phyloP scores from a whole-genome alignment of 2,113 vertebrate species.

The Acrocephalus arundinaceus region DNA sequence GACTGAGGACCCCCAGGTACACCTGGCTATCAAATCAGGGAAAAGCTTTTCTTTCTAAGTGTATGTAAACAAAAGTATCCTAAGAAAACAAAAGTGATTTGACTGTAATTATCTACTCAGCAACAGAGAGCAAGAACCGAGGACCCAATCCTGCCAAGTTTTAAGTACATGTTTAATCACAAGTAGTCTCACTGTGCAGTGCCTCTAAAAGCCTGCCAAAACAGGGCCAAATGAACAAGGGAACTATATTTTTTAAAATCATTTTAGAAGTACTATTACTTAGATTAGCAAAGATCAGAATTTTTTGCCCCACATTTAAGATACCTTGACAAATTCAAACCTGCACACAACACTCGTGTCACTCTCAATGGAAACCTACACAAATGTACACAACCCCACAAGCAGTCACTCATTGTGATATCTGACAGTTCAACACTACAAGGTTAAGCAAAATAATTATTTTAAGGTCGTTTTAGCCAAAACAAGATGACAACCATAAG shows the following conservation, averaged over 20 bases:
- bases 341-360: not conserved
- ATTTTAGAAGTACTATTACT: not conserved
- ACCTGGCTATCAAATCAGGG: not conserved
- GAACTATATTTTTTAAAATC: not conserved
- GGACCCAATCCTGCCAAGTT: not conserved
- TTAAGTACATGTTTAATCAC: not conserved
- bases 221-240: not conserved
- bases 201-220: not conserved
- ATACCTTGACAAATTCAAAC: not conserved
- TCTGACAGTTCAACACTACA: not conserved
- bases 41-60: not conserved
- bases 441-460: not conserved
- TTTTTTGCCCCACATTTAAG: not conserved
- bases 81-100: not conserved
- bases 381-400: fast-evolving
- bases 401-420: fast-evolving
- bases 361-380: not conserved
- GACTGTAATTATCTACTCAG: not conserved
- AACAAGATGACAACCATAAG: not conserved
- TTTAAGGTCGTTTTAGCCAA: not conserved
- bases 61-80: not conserved
- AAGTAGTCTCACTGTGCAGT: not conserved
- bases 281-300: not conserved
- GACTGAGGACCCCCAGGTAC: too few relatives aligned
- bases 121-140: not conserved